Evolutionary conservation across 2,888 invertebrate species (phyloP).

Genomic region (Lampropteryx suffumata): DNA sequence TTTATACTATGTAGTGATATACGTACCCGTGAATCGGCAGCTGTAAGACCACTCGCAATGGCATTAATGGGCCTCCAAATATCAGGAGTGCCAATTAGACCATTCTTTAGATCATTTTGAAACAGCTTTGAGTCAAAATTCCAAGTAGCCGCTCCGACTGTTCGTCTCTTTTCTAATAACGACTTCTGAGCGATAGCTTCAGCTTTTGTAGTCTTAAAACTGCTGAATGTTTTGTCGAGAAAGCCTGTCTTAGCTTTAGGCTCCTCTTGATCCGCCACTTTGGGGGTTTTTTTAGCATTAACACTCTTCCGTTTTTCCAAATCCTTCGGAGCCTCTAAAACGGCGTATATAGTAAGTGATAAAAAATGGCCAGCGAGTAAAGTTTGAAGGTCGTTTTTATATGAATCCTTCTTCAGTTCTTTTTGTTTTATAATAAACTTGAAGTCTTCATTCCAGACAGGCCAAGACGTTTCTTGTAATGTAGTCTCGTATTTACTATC

Average conservation of each 20-base stretch:
- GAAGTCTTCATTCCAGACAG: slow-evolving; percentile 91
- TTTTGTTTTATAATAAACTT: slow-evolving; percentile 85
- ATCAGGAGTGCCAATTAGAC: slow-evolving; percentile 85
- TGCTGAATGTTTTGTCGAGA: slow-evolving; percentile 76
- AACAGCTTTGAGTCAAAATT: slow-evolving; percentile 86
- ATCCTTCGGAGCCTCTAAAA: slow-evolving; percentile 83
- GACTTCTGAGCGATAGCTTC: slow-evolving; percentile 74
- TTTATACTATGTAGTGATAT: neutral
- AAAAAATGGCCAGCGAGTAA: slow-evolving; percentile 86
- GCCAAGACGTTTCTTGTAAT: slow-evolving; percentile 89
- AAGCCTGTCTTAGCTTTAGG: slow-evolving; percentile 75
- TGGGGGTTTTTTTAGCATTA: slow-evolving; percentile 58
- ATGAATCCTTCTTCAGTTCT: slow-evolving; percentile 71
- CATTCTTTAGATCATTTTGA: slow-evolving; percentile 83
- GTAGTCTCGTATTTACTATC: slow-evolving; percentile 89
- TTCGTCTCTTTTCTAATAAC: slow-evolving; percentile 84
- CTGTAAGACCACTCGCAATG: slow-evolving; percentile 84
- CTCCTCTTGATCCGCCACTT: slow-evolving; percentile 72
- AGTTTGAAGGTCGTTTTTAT: slow-evolving; percentile 79
- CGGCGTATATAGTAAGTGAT: slow-evolving; percentile 86
- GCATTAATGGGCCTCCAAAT: slow-evolving; percentile 87
- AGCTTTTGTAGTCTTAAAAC: slow-evolving; percentile 71
- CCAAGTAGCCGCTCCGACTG: slow-evolving; percentile 87
- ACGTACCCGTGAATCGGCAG: slow-evolving; percentile 79
- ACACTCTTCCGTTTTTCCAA: slow-evolving; percentile 62